Evolutionary conservation across 2,113 vertebrate species (phyloP), one percentile per base, ranked within the genome.

Genomic region (Pagrus major): DNA sequence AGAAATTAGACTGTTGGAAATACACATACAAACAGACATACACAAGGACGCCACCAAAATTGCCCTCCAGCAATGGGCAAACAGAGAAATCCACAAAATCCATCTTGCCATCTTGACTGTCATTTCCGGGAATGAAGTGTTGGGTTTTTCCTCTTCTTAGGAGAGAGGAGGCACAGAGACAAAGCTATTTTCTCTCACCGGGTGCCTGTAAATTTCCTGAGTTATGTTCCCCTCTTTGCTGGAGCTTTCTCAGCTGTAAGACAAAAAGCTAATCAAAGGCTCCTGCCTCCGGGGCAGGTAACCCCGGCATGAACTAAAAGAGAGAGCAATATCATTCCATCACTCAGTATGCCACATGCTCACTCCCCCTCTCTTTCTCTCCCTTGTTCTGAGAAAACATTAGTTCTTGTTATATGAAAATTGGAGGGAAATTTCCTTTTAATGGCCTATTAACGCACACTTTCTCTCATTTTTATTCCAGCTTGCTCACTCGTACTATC

Each of bases 281-380:
- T 91, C 83, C 67, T 95, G 92, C 95, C 95, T 94, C 91, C 88
- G 81, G 94, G 95, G 76, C 93, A 92, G 93, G 90, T 96, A 96
- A 96, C 95, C 95, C 93, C 89, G 86, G 84, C 67, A 82, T 96
- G 96, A 97, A 95, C 96, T 95, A 94, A 95, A 92, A 89, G 81
- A 91, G 90, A 87, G 90, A 90, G 95, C 95, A 96, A 95, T 95
- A 95, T 94, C 95, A 93, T 94, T 95, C 96, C 94, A 96, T 96
- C 95, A 93, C 92, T 87, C 86, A 81, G 68, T 69, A 67, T 89
- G 88, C 90, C 86, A 93, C 92, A 92, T 93, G 92, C 93, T 93
- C 59, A 60, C 52, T 69, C 85, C 83, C 77, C 60, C 88, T 80
- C 72, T 47, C 76, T 70, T 66, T 61, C 78, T 83, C 56, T 73